Percentiles rank a stretch among this genome's conserved stretches.
Conservation (phyloP, 2,888 invertebrate species). For the Amiota mariae region DNA sequence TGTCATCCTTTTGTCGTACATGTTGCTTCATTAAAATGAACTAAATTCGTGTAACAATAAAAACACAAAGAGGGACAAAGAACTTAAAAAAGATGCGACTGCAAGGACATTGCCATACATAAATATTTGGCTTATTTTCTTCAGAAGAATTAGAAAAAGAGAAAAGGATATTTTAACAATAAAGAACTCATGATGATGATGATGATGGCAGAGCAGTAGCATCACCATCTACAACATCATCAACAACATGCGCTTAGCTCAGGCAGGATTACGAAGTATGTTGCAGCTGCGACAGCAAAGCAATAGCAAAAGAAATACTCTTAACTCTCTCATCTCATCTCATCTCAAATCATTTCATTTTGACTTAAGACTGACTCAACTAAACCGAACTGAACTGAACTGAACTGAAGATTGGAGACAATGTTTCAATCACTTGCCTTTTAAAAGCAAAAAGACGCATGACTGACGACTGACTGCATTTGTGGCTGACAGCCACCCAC, state of each 20-base stretch:
- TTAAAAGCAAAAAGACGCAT: too few species aligned
- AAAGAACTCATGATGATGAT: too few species aligned
- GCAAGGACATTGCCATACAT: constrained; percentile 14
- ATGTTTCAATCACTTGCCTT: constrained; percentile 13
- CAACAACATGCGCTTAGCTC: constrained; percentile 1
- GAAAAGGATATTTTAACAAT: neutral
- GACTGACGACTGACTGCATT: constrained; percentile 21
- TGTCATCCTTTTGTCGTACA: constrained; percentile 6
- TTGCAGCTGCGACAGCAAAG: constrained; percentile 23
- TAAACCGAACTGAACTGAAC: neutral
- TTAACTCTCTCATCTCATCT: too few species aligned
- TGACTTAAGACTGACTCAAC: neutral
- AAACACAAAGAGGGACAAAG: neutral
- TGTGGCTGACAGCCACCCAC: constrained; percentile 10
- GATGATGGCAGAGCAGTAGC: too few species aligned
- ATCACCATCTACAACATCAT: too few species aligned
- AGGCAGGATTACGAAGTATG: constrained; percentile 20
- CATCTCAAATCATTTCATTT: too few species aligned
- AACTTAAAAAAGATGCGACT: neutral
- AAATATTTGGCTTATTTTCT: neutral
- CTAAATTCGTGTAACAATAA: neutral
- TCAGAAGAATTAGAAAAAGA: neutral
- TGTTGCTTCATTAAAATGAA: constrained; percentile 19
- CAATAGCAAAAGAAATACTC: too few species aligned
- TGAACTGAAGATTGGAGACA: neutral